Base-by-base conservation (phyloP, 2,797 vertebrate species). In the Spondyliosoma cantharus region DNA sequence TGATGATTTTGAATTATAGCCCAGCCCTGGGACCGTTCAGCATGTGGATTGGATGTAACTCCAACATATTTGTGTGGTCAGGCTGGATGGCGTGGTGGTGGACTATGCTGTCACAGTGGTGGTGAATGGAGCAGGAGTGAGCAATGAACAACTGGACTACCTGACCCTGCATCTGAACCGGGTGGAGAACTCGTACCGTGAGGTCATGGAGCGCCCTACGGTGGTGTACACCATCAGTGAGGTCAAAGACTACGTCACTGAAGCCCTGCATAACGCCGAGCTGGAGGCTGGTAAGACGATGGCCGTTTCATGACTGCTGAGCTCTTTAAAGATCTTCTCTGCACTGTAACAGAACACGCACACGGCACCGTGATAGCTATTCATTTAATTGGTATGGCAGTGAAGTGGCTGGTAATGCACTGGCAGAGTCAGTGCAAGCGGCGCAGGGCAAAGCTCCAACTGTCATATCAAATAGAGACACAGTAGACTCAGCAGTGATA, bases 151-250 rank as follows among this genome's bases (percentile, higher is more conserved):
- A 20, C 94, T 97, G 93, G 95, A 97, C 90, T 94, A 97, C 82
- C 95, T 98, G 80, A 97, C 95, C 76, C 91, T 97, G 84, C 96
- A 97, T 81, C 96, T 95, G n/a, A 98, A 97, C 88, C 96, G 93
- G 89, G 96, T 98, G 89, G 97, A 98, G 85, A 96, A 93, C 84
- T 96, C 94, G 0, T 95, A 96, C 84, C 90, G 87, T 24, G 93
- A 94, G 80, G 74, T 96, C 73, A 92, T 95, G 69, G 95, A 96
- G 84, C 94, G 89, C 7, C 94, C 96, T 60, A 96, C 96, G 0
- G 87, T 88, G 77, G 93, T 95, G 77, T 96, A 96, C 90, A 94
- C 95, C 74, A 86, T 96, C 85, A 93, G 88, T 43, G 95, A 97
- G 89, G 94, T 97, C 87, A 94, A 90, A 81, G 92, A 93, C 74